These are phyloP conservation scores for Paraplagusia blochii DNA, from an alignment of 2,113 vertebrate species.

Conservation along the genomic window DNA sequence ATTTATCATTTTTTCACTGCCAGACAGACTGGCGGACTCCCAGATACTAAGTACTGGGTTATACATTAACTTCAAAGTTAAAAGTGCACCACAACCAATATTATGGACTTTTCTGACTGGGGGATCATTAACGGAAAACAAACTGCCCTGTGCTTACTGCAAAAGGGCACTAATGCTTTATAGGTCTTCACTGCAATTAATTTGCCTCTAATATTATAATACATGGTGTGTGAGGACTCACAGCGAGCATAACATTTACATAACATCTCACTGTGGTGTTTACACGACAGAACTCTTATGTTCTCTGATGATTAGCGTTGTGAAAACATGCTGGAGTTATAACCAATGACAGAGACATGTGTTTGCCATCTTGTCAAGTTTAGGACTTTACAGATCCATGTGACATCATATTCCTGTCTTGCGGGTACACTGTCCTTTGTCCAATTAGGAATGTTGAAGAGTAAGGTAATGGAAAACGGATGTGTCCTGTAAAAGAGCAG, in stretches of 20 bases:
- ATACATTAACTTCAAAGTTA: constrained; percentile 59
- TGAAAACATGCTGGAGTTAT: constrained; percentile 34
- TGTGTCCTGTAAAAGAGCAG: constrained; percentile 42
- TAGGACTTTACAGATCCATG: constrained; percentile 31
- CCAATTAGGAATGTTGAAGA: constrained; percentile 61
- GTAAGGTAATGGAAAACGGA: constrained; percentile 63
- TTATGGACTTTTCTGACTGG: constrained; percentile 22
- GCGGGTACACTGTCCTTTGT: constrained; percentile 52
- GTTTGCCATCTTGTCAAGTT: constrained; percentile 54
- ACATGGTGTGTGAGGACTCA: constrained; percentile 30
- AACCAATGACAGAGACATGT: constrained; percentile 48
- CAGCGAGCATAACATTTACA: constrained; percentile 40
- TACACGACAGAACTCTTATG: constrained; percentile 25
- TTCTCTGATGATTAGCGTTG: constrained; percentile 31
- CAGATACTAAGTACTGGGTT: constrained; percentile 46
- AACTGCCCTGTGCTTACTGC: constrained; percentile 32
- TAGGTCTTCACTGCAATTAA: constrained; percentile 33
- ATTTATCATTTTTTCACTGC: constrained; percentile 36
- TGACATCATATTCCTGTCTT: constrained; percentile 65
- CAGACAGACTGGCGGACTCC: constrained; percentile 55
- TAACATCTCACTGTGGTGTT: constrained; percentile 36
- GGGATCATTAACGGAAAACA: constrained; percentile 29
- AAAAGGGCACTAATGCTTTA: constrained; percentile 30
- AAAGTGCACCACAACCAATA: constrained; percentile 24
- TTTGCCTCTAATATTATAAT: constrained; percentile 32